These are phyloP conservation scores for Thymelicus sylvestris DNA, from an alignment of 2,888 invertebrate species.

Conservation along the genomic window DNA sequence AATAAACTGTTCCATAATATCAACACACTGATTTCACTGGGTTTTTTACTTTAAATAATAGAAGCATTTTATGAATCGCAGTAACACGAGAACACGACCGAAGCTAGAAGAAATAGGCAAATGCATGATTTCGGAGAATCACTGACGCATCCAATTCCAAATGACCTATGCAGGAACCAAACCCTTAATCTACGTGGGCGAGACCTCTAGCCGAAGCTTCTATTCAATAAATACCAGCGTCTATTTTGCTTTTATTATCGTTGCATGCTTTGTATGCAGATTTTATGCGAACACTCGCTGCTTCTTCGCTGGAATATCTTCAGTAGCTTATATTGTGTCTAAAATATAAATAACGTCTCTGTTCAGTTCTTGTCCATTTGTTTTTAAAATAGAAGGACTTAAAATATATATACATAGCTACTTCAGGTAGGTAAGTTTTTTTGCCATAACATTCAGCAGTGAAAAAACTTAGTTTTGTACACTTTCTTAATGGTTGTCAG, in stretches of 20 bases:
- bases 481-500: too few relatives aligned
- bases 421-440: not conserved
- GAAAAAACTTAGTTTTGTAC: too few relatives aligned
- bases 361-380: constrained; percentile 23
- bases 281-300: constrained; percentile 51
- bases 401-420: constrained; percentile 11
- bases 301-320: constrained; percentile 48
- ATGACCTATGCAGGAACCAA: constrained; percentile 29
- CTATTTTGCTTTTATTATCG: constrained; percentile 53
- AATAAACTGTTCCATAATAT: too few relatives aligned
- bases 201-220: constrained; percentile 42
- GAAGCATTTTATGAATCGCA: too few relatives aligned
- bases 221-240: constrained; percentile 61
- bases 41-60: too few relatives aligned
- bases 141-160: constrained; percentile 21
- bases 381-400: constrained; percentile 20
- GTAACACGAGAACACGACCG: not conserved
- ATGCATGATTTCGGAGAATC: not conserved
- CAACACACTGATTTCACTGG: too few relatives aligned
- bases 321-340: constrained; percentile 38
- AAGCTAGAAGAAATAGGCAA: not conserved
- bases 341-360: constrained; percentile 38
- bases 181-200: constrained; percentile 39
- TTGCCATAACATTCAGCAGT: not conserved
- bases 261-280: constrained; percentile 66